Percentiles rank a stretch among this genome's conserved stretches.
Conservation (phyloP, 2,797 vertebrate species). For the Gobio occitaniae region DNA sequence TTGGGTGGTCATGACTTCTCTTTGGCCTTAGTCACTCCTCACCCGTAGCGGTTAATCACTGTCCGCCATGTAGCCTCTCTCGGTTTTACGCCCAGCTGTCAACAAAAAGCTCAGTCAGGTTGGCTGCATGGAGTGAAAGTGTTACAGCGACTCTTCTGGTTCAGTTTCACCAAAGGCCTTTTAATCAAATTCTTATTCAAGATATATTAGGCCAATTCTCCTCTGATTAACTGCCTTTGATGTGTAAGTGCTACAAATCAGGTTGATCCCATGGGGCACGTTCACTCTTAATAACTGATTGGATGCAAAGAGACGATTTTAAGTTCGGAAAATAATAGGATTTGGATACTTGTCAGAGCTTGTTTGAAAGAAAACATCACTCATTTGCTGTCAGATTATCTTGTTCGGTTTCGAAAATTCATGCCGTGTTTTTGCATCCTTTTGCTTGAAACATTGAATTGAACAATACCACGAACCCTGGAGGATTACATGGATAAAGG, state of each 20-base stretch:
- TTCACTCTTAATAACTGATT: constrained; percentile 56
- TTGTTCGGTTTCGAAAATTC: constrained; percentile 40
- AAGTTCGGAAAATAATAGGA: constrained; percentile 44
- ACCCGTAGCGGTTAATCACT: constrained; percentile 58
- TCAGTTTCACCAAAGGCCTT: constrained; percentile 30
- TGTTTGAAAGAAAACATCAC: constrained; percentile 37
- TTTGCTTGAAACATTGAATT: constrained; percentile 49
- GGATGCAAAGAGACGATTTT: constrained; percentile 56
- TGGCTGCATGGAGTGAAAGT: constrained; percentile 28
- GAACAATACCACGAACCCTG: constrained; percentile 56
- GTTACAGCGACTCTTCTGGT: constrained; percentile 21
- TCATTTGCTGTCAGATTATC: constrained; percentile 53
- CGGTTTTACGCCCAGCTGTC: constrained; percentile 29
- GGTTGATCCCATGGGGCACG: constrained; percentile 56
- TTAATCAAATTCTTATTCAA: constrained; percentile 33
- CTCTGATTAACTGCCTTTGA: constrained; percentile 51
- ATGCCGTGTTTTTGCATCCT: constrained; percentile 38
- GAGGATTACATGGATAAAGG: constrained; percentile 51
- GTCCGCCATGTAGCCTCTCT: constrained; percentile 30
- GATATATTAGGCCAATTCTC: constrained; percentile 42
- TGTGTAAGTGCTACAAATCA: constrained; percentile 55
- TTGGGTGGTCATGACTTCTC: constrained; percentile 59
- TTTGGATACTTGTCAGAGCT: constrained; percentile 44
- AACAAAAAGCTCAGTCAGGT: constrained; percentile 50
- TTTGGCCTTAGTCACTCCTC: constrained; percentile 58